These are phyloP conservation scores for Chrysopilus asiliformis DNA, from an alignment of 2,888 invertebrate genomes.

Conservation along the genomic window DNA sequence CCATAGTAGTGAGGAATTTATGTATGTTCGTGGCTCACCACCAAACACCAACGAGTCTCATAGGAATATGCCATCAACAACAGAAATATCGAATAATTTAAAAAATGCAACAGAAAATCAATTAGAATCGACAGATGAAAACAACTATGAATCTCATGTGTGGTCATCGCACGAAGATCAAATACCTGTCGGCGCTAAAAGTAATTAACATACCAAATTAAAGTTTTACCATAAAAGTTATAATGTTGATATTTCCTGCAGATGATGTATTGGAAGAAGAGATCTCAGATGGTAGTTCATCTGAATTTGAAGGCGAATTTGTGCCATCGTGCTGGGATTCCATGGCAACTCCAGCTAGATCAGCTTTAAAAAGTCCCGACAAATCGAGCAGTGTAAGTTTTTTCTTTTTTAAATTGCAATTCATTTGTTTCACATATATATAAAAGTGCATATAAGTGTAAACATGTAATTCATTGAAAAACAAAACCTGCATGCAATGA, in stretches of 20 bases:
- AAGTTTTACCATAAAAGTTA: not conserved
- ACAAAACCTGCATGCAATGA: slow-evolving; percentile 9
- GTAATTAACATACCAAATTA: not conserved
- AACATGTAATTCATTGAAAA: slow-evolving; percentile 1
- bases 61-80: not conserved
- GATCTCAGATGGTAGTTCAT: slow-evolving; percentile 26
- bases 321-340: slow-evolving; percentile 74
- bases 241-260: not conserved
- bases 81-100: not conserved
- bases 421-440: not conserved
- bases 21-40: slow-evolving; percentile 21
- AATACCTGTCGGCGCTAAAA: slow-evolving; percentile 8
- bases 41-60: not conserved
- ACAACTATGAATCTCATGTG: slow-evolving; percentile 6
- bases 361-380: slow-evolving; percentile 49
- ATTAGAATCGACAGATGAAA: not conserved
- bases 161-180: slow-evolving; percentile 16
- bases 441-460: not conserved
- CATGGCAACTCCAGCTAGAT: slow-evolving; percentile 59
- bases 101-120: no score
- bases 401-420: slow-evolving; percentile 2
- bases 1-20: slow-evolving; percentile 25
- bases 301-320: slow-evolving; percentile 57
- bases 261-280: slow-evolving; percentile 16
- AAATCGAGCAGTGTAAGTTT: slow-evolving; percentile 19